Evolutionary conservation across 2,113 vertebrate species (phyloP), one percentile per base, ranked within the genome.

Genomic region (Grammomys dolichurus): DNA sequence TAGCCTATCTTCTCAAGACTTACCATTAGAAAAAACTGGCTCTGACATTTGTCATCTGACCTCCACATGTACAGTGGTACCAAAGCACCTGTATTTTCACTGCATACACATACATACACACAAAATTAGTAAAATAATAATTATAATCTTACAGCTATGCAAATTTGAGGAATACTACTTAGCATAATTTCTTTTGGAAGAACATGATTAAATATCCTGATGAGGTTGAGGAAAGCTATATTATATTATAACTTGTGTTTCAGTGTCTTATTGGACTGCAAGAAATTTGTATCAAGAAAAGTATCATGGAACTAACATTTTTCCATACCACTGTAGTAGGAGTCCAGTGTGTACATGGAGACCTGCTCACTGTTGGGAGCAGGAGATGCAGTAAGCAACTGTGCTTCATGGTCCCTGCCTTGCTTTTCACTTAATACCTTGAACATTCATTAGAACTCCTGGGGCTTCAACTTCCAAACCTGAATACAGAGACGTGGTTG

Each of bases 171-270:
- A 95, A 56, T 82, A 7, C 28, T 76, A 3, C 33, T 2, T 13
- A 85, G 20, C 58, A 4, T 84, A 36, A 76, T 86, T 91, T 58
- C n/a, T 94, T 95, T 75, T 87, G n/a, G 75, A 11, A 92, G 70
- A 7, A 65, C 33, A 36, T 31, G 72, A 51, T 82, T 67, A 77
- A 89, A 86, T 78, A 72, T 65, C 54, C 56, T 58, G 20, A n/a
- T 31, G 72, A 4, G 69, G 51, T 12, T 93, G 24, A 20, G 36
- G 7, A 93, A 67, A 78, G 3, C 17, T 88, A 7, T 70, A 65
- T 24, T 69, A 72, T 48, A 58, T 95, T 91, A 82, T 9, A 63
- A 28, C 16, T 40, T 36, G 14, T 78, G 24, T 91, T 93, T 75
- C 36, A 92, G 3, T 40, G n/a, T 81, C 8, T 36, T n/a, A 26